Evolutionary conservation across 2,113 vertebrate genomes (phyloP).

Genomic region (Cromileptes altivelis): DNA sequence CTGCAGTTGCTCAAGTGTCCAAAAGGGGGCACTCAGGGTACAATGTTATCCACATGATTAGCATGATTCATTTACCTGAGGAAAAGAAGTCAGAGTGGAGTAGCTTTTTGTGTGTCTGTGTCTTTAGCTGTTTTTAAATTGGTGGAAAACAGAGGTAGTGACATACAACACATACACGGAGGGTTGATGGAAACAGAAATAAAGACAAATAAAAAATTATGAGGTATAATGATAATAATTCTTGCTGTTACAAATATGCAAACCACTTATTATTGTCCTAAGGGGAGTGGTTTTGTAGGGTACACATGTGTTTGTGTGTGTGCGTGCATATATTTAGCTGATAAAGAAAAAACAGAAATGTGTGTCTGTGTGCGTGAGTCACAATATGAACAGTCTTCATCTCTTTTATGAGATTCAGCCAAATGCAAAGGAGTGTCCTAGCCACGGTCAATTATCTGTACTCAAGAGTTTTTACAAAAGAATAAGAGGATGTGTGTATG

Average conservation of each 20-base stretch:
- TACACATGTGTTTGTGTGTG: not conserved
- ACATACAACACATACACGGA: too few species aligned
- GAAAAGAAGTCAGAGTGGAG: not conserved
- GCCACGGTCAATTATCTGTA: not conserved
- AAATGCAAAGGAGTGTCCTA: not conserved
- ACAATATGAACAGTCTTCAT: not conserved
- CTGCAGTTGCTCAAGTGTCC: conserved; percentile 43
- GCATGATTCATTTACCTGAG: not conserved
- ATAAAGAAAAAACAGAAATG: not conserved
- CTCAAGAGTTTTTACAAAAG: not conserved
- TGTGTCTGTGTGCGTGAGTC: conserved; percentile 7
- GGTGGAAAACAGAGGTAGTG: too few species aligned
- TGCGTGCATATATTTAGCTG: not conserved
- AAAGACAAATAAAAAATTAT: too few species aligned
- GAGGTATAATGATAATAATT: not conserved
- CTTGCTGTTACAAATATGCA: too few species aligned
- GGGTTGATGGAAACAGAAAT: too few species aligned
- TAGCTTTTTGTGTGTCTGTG: not conserved
- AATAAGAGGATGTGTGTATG: not conserved
- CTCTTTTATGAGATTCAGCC: not conserved
- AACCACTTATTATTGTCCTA: too few species aligned
- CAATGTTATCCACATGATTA: not conserved
- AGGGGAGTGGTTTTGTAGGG: too few species aligned
- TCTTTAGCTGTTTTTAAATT: not conserved
- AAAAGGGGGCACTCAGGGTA: conserved; percentile 45